phyloP scores from a whole-genome alignment of 1,140 invertebrate genomes.

The Trachymyrmex cornetzi region DNA sequence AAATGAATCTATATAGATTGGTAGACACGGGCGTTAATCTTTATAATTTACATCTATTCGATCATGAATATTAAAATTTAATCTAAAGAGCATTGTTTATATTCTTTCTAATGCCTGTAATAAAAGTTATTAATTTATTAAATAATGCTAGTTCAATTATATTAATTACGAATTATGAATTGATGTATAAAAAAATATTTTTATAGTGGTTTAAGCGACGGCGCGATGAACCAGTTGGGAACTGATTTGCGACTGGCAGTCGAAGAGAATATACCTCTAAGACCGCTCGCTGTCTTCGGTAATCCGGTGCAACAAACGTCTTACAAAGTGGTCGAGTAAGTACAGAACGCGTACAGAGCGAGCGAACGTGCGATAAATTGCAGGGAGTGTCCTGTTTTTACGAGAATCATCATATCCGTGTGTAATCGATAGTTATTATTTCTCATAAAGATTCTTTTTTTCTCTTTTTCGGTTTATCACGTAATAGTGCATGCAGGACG shows the following conservation, averaged over 20 bases:
- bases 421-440: constrained; percentile 42
- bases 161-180: background rate
- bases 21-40: no score
- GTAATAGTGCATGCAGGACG: constrained; percentile 49
- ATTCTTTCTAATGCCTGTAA: background rate
- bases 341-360: constrained; percentile 75
- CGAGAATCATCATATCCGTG: constrained; percentile 29
- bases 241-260: constrained; percentile 83
- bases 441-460: constrained; percentile 19
- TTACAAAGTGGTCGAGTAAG: constrained; percentile 91
- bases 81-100: background rate
- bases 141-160: background rate
- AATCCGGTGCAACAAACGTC: constrained; percentile 87
- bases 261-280: constrained; percentile 92
- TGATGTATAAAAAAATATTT: constrained; percentile 5
- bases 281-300: constrained; percentile 91
- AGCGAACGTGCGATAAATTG: constrained; percentile 20
- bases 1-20: background rate
- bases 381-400: constrained; percentile 15
- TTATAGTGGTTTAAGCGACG: constrained; percentile 81
- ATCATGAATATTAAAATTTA: background rate
- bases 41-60: background rate
- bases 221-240: constrained; percentile 82
- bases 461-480: constrained; percentile 44
- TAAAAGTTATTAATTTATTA: background rate